These are phyloP conservation scores for Coleophora flavipennella DNA, from an alignment of 2,888 invertebrate genomes.

Conservation along the genomic window DNA sequence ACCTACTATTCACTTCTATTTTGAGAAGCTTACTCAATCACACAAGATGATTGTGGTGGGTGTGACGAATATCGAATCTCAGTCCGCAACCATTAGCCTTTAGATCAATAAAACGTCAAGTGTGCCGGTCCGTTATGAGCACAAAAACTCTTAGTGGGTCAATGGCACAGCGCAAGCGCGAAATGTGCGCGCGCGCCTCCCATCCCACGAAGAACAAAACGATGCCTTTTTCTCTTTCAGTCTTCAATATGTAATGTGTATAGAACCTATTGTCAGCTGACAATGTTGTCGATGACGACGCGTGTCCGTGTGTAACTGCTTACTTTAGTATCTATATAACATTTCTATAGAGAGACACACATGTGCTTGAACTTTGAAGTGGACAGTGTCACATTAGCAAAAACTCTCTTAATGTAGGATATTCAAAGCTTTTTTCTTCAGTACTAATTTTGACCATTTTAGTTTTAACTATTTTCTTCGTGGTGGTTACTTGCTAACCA, in stretches of 20 bases:
- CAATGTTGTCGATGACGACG: neutral
- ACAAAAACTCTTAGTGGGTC: slow-evolving; percentile 67
- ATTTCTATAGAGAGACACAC: too few species aligned
- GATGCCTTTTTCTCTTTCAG: slow-evolving; percentile 20
- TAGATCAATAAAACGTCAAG: slow-evolving; percentile 62
- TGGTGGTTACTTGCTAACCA: too few species aligned
- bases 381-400: too few species aligned
- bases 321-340: too few species aligned
- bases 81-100: slow-evolving; percentile 45
- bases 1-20: slow-evolving; percentile 4
- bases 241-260: slow-evolving; percentile 1
- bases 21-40: too few species aligned
- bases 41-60: slow-evolving; percentile 7
- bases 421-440: too few species aligned
- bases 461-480: too few species aligned
- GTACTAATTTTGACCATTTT: too few species aligned
- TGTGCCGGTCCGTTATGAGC: slow-evolving; percentile 60
- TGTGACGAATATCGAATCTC: slow-evolving; percentile 23
- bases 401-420: too few species aligned
- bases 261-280: too few species aligned
- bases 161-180: slow-evolving; percentile 43
- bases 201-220: slow-evolving; percentile 21
- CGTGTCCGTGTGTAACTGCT: neutral
- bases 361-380: too few species aligned
- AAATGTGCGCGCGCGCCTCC: slow-evolving; percentile 24